Percentiles rank a stretch among this genome's conserved stretches.
Conservation (phyloP, 2,797 vertebrate genomes). For the Manis crassicaudata region DNA sequence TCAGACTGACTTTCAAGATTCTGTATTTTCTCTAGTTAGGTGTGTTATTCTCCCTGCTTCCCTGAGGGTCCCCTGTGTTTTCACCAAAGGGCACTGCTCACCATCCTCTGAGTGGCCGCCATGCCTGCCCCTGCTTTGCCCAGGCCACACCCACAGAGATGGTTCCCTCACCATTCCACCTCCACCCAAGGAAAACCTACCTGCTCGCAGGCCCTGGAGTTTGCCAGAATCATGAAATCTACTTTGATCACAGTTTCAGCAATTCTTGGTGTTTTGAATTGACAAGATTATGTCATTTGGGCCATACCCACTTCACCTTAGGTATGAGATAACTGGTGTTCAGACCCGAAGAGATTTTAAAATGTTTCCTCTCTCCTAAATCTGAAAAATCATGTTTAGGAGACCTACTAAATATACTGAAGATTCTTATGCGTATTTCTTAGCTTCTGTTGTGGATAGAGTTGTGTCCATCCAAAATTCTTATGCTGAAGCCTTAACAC, state of each 20-base stretch:
- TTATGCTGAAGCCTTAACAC: not conserved
- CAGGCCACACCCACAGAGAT: too few species aligned
- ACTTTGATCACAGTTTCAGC: not conserved
- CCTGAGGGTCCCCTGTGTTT: accelerated
- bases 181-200: not conserved
- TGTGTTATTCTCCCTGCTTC: not conserved
- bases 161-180: not conserved
- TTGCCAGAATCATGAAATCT: not conserved
- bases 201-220: accelerated
- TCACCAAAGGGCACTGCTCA: accelerated
- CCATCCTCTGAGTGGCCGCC: accelerated
- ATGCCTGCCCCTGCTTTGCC: not conserved
- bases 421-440: not conserved
- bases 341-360: not conserved
- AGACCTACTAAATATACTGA: not conserved
- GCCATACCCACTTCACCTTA: not conserved
- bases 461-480: not conserved
- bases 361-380: not conserved
- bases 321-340: not conserved
- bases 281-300: not conserved
- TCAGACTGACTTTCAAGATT: not conserved
- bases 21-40: not conserved
- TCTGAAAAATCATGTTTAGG: not conserved
- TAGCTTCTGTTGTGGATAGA: not conserved
- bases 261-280: not conserved